Evolutionary conservation across 2,888 invertebrate species (phyloP).

Genomic region (Petrophora chlorosata): DNA sequence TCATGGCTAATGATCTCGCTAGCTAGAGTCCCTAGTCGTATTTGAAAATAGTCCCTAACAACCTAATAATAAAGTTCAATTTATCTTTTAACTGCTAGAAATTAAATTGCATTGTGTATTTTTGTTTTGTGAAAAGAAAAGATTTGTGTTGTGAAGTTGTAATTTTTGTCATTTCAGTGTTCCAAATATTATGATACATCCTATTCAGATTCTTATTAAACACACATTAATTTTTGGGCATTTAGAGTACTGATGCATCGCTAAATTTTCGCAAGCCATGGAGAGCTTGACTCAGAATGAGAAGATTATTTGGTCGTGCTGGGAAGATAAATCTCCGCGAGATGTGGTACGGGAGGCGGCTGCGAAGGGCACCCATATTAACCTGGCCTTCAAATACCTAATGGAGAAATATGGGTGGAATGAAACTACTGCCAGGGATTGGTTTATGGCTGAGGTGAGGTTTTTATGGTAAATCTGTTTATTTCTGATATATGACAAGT

Average conservation of each 20-base stretch:
- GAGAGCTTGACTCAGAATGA: constrained; percentile 84
- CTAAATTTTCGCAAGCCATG: constrained; percentile 54
- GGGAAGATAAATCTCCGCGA: constrained; percentile 85
- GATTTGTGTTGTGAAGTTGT: too few relatives aligned
- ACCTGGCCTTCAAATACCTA: constrained; percentile 84
- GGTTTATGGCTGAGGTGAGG: constrained; percentile 83
- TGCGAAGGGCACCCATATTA: constrained; percentile 86
- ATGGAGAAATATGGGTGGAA: constrained; percentile 81
- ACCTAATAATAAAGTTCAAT: too few relatives aligned
- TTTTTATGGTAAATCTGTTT: constrained; percentile 18
- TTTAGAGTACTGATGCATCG: neutral
- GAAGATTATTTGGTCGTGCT: constrained; percentile 86
- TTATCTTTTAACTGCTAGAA: too few relatives aligned
- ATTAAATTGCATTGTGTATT: too few relatives aligned
- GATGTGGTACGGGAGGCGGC: constrained; percentile 88
- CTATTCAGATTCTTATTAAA: neutral
- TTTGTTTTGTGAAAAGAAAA: too few relatives aligned
- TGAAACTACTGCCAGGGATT: constrained; percentile 76
- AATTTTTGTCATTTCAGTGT: constrained; percentile 24
- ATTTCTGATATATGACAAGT: too few relatives aligned
- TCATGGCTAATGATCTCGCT: too few relatives aligned
- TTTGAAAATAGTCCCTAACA: too few relatives aligned
- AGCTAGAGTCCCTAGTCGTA: too few relatives aligned
- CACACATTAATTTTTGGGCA: neutral
- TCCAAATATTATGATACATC: constrained; percentile 1